Conservation (phyloP, 2,888 invertebrate genomes). For the Drosophila prolongata region DNA sequence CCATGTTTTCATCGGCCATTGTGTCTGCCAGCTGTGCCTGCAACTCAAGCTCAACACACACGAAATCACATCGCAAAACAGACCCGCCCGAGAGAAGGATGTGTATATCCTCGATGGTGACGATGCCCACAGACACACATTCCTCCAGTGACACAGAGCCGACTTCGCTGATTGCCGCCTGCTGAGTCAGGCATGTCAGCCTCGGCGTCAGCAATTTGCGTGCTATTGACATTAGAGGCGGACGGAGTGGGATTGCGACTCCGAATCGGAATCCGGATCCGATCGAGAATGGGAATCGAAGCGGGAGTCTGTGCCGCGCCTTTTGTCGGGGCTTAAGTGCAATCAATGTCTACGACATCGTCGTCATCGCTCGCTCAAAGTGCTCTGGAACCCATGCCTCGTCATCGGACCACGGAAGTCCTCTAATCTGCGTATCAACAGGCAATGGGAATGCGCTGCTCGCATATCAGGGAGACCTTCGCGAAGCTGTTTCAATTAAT, state of each 20-base stretch:
- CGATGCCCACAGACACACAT: conserved; percentile 3
- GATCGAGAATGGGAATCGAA: conserved; percentile 9
- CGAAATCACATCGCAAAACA: background rate
- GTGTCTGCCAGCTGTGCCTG: conserved; percentile 44
- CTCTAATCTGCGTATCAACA: conserved; percentile 8
- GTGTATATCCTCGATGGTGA: background rate
- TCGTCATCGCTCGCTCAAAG: conserved; percentile 13
- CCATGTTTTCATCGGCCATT: conserved; percentile 10
- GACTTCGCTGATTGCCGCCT: conserved; percentile 68
- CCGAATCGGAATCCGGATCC: conserved; percentile 32
- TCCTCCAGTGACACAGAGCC: conserved; percentile 55
- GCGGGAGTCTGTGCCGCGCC: conserved; percentile 45
- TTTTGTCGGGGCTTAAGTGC: conserved; percentile 62
- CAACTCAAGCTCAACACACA: conserved; percentile 12
- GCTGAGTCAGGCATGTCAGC: conserved; percentile 70
- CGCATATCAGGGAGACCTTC: conserved; percentile 1
- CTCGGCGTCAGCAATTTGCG: conserved; percentile 48
- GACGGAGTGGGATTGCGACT: conserved; percentile 13
- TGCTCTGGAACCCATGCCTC: conserved; percentile 32
- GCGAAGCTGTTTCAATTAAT: conserved; percentile 61
- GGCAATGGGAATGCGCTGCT: background rate
- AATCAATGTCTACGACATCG: conserved; percentile 54
- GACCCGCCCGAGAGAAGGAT: background rate
- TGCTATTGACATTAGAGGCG: conserved; percentile 63
- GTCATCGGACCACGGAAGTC: conserved; percentile 36